Conservation (phyloP, 2,888 invertebrate genomes). For the Patella caerulea region DNA sequence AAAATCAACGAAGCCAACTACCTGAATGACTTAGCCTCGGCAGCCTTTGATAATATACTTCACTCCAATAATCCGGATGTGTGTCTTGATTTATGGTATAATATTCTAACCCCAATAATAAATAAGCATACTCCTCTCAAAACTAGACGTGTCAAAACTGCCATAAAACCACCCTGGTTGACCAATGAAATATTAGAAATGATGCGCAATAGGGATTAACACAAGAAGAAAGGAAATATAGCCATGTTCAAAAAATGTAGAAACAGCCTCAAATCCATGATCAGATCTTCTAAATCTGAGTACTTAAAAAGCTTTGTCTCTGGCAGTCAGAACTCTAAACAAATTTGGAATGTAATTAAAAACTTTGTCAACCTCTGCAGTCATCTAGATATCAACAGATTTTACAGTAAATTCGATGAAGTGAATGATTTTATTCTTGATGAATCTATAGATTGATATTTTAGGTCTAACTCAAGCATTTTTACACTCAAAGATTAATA, state of each 20-base stretch:
- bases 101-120: neutral
- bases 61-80: neutral
- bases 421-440: too few relatives aligned
- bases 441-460: too few relatives aligned
- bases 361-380: too few relatives aligned
- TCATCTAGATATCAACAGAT: too few relatives aligned
- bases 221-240: neutral
- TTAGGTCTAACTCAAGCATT: too few relatives aligned
- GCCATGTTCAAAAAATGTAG: neutral
- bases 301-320: neutral
- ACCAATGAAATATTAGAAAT: neutral
- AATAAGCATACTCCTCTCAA: neutral
- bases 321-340: neutral
- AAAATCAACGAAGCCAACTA: neutral
- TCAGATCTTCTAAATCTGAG: neutral
- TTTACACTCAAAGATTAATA: too few relatives aligned
- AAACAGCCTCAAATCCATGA: neutral
- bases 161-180: neutral
- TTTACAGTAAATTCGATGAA: neutral
- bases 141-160: neutral
- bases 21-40: neutral
- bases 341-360: neutral
- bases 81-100: neutral
- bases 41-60: neutral
- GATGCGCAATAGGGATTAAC: neutral